A percentile compares a stretch with the other conserved stretches of the same genome.
Evolutionary conservation across 2,113 vertebrate species (phyloP).

Genomic region (Scytalopus superciliaris): DNA sequence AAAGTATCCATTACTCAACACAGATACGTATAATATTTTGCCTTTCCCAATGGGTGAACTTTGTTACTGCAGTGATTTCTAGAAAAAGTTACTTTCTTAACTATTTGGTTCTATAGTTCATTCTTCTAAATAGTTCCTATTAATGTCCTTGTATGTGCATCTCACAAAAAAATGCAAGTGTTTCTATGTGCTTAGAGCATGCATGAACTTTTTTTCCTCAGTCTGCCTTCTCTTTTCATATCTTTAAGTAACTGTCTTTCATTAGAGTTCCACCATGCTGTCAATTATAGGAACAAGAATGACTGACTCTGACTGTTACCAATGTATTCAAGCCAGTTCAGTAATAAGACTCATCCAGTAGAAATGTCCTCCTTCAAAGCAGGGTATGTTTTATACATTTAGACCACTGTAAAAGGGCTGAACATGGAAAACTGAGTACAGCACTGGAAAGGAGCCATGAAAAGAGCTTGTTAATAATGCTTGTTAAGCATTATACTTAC

Average conservation of each 20-base stretch:
- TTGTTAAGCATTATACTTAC: background rate
- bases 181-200: background rate
- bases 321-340: background rate
- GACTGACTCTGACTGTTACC: background rate
- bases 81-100: background rate
- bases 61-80: background rate
- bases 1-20: background rate
- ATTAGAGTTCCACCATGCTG: background rate
- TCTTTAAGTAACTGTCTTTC: background rate
- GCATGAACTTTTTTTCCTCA: background rate
- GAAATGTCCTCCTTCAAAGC: background rate
- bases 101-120: background rate
- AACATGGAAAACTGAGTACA: background rate
- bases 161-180: background rate
- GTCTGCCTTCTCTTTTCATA: background rate
- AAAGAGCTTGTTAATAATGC: background rate
- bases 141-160: background rate
- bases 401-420: background rate
- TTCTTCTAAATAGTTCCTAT: background rate
- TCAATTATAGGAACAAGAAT: background rate
- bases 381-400: background rate
- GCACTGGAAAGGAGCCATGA: background rate
- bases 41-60: background rate
- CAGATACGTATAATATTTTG: background rate
- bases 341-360: background rate